A percentile compares a stretch with the other conserved stretches of the same genome.
Evolutionary conservation across 2,888 invertebrate species (phyloP).

Genomic region (Trichopria drosophilae): DNA sequence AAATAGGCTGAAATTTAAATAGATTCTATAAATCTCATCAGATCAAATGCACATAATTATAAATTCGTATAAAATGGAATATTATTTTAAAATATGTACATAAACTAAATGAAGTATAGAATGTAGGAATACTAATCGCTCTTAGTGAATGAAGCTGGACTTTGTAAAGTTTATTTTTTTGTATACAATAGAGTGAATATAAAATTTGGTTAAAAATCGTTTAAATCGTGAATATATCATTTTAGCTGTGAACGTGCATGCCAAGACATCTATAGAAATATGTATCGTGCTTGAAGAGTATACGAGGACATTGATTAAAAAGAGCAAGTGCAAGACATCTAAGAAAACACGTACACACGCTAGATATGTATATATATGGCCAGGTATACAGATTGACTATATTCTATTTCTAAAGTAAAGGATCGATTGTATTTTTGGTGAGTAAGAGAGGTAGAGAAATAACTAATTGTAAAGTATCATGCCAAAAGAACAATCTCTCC

Average conservation of each 20-base stretch:
- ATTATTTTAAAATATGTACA: too few relatives aligned
- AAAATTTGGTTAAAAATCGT: too few relatives aligned
- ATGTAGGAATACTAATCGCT: too few relatives aligned
- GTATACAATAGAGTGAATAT: too few relatives aligned
- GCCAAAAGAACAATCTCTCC: conserved; percentile 39
- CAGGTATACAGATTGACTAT: conserved; percentile 43
- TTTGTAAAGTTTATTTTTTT: too few relatives aligned
- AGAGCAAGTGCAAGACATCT: conserved; percentile 57
- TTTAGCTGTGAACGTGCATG: conserved; percentile 54
- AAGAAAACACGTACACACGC: conserved; percentile 54
- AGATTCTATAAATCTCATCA: too few relatives aligned
- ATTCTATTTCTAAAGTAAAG: conserved; percentile 43
- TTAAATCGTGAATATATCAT: too few relatives aligned
- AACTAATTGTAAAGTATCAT: conserved; percentile 45
- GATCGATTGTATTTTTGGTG: conserved; percentile 22
- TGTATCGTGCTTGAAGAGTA: conserved; percentile 40
- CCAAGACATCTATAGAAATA: conserved; percentile 55
- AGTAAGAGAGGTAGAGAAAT: conserved; percentile 33
- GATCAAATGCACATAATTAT: too few relatives aligned
- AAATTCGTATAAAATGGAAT: too few relatives aligned
- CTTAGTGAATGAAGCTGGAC: too few relatives aligned
- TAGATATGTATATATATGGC: conserved; percentile 22
- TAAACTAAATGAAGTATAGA: too few relatives aligned
- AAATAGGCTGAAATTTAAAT: too few relatives aligned
- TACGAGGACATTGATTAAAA: conserved; percentile 45